Evolutionary conservation across 2,113 vertebrate species (phyloP).

Genomic region (Nothoprocta pentlandii): DNA sequence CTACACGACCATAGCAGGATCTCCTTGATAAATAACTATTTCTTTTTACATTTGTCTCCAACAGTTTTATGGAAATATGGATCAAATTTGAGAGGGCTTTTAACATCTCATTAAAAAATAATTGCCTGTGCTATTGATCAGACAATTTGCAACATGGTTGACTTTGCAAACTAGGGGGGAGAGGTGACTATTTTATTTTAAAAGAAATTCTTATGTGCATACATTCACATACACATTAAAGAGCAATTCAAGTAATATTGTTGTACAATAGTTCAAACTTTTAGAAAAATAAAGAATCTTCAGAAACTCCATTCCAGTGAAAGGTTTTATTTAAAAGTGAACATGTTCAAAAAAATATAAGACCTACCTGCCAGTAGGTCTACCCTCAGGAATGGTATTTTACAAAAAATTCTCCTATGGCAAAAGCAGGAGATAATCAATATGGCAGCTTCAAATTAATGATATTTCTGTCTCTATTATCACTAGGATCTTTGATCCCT

Average conservation of each 20-base stretch:
- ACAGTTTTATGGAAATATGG: conserved; percentile 63
- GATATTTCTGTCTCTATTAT: not conserved
- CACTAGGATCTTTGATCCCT: not conserved
- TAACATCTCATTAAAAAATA: conserved; percentile 74
- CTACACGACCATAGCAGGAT: not conserved
- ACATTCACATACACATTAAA: not conserved
- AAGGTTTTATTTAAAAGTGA: not conserved
- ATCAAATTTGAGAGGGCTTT: conserved; percentile 71
- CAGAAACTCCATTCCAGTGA: not conserved
- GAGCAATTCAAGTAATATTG: not conserved
- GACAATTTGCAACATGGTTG: conserved; percentile 30
- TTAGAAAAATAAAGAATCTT: not conserved
- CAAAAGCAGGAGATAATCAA: not conserved
- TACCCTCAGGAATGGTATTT: not conserved
- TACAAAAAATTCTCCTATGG: not conserved
- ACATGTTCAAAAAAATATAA: not conserved
- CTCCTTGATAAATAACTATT: conserved; percentile 47
- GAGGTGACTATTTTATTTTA: not conserved
- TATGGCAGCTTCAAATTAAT: not conserved
- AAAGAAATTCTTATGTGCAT: not conserved
- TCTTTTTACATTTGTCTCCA: conserved; percentile 40
- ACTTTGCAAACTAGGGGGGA: not conserved
- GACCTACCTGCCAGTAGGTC: not conserved
- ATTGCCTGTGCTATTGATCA: conserved; percentile 62
- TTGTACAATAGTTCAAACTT: not conserved